Percentiles rank a stretch among this genome's conserved stretches.
Evolutionary conservation across 2,888 invertebrate genomes (phyloP).

Genomic region (Noctua comes): DNA sequence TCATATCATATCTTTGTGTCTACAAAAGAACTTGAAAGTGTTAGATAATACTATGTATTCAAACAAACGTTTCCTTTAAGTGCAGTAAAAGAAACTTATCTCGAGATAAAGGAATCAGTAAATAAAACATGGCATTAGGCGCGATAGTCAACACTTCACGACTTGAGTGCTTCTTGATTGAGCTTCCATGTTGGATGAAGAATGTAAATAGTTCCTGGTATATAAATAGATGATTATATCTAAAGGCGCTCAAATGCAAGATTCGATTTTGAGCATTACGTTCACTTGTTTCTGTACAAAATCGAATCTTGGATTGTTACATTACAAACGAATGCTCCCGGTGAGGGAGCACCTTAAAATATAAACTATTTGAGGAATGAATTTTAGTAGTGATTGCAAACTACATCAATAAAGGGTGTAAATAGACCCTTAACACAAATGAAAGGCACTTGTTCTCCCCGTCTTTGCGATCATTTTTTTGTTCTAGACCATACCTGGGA

Average conservation of each 20-base stretch:
- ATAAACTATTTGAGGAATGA: conserved; percentile 1
- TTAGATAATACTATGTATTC: conserved; percentile 63
- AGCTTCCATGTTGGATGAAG: conserved; percentile 63
- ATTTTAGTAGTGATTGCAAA: background rate
- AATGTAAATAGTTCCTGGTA: conserved; percentile 45
- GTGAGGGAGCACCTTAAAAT: too few relatives aligned
- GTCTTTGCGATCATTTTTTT: too few relatives aligned
- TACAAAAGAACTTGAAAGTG: conserved; percentile 43
- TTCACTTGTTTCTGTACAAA: too few relatives aligned
- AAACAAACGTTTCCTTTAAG: conserved; percentile 55
- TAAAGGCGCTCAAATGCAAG: too few relatives aligned
- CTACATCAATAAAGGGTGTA: too few relatives aligned
- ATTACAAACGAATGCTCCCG: too few relatives aligned
- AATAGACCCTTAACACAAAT: too few relatives aligned
- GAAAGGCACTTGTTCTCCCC: too few relatives aligned
- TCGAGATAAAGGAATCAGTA: conserved; percentile 64
- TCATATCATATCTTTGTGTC: background rate
- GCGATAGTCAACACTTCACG: conserved; percentile 56
- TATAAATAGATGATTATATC: conserved; percentile 33
- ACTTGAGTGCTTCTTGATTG: conserved; percentile 65
- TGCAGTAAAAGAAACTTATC: conserved; percentile 64
- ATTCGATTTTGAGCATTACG: too few relatives aligned
- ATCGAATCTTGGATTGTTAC: too few relatives aligned
- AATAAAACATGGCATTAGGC: conserved; percentile 63
- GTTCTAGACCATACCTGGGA: too few relatives aligned